phyloP scores from a whole-genome alignment of 2,888 invertebrate genomes.

The Drosophila suboccidentalis region DNA sequence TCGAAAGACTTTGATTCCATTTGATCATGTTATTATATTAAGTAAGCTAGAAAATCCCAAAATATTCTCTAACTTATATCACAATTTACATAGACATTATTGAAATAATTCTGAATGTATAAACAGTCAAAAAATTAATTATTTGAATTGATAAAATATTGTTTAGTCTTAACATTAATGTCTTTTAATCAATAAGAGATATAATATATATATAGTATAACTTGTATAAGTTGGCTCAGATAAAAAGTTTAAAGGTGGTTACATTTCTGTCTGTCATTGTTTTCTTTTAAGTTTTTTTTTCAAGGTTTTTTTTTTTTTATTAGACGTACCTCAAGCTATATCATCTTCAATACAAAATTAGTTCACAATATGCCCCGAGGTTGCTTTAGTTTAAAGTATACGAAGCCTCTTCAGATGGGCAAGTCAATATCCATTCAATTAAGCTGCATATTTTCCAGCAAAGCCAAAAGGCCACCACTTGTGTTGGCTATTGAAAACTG shows the following conservation, averaged over 20 bases:
- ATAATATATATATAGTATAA: no score
- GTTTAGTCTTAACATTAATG: no score
- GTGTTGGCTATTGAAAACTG: conserved; percentile 57
- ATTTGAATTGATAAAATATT: no score
- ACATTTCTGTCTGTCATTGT: neutral
- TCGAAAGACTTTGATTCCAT: neutral
- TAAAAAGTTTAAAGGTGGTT: neutral
- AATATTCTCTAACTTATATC: neutral
- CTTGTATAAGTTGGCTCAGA: neutral
- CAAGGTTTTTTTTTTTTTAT: neutral
- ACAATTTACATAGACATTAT: neutral
- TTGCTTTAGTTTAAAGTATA: neutral
- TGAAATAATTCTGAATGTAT: neutral
- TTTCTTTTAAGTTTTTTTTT: neutral
- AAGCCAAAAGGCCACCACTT: conserved; percentile 50
- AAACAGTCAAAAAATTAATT: no score
- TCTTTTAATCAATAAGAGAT: no score
- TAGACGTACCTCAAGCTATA: neutral
- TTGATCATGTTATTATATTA: no score
- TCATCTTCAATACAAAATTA: neutral
- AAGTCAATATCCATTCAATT: conserved; percentile 61
- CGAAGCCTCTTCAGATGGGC: conserved; percentile 1
- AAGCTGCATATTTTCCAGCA: conserved; percentile 32
- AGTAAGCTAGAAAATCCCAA: no score
- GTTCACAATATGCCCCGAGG: neutral